phyloP scores from a whole-genome alignment of 2,797 vertebrate species.

The Helarctos malayanus region DNA sequence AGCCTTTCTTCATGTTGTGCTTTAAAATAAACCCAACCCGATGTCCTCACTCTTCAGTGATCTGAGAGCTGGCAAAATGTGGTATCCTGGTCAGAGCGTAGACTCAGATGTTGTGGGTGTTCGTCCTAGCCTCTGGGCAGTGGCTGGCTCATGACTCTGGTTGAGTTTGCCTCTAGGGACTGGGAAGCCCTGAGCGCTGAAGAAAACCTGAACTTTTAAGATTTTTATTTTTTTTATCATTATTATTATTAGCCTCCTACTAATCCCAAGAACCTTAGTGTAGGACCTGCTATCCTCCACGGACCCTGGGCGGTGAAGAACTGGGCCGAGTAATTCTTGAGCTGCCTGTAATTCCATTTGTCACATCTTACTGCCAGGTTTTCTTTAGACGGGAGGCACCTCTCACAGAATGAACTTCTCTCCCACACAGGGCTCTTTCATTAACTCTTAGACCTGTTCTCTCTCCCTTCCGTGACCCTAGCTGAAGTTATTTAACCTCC shows the following conservation, averaged over 20 bases:
- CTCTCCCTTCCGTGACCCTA: conserved; percentile 58
- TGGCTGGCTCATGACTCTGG: neutral
- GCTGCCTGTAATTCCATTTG: conserved; percentile 47
- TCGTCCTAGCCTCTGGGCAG: neutral
- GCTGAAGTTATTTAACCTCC: conserved; percentile 71
- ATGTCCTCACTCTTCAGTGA: conserved; percentile 12
- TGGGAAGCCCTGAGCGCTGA: neutral
- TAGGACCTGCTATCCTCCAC: neutral
- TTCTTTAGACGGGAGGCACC: conserved; percentile 44
- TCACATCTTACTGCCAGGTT: conserved; percentile 8
- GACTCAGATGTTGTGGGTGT: neutral
- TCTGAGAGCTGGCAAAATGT: conserved; percentile 34
- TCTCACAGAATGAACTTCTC: conserved; percentile 47
- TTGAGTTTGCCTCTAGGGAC: conserved; percentile 33
- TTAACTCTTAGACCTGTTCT: conserved; percentile 53
- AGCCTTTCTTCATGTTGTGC: conserved; percentile 27
- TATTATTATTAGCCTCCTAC: neutral
- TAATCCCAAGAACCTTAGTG: neutral
- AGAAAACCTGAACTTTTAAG: conserved; percentile 22
- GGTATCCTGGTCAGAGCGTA: conserved; percentile 25
- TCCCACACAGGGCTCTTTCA: conserved; percentile 66
- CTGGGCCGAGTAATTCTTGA: conserved; percentile 15
- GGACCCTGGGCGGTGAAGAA: neutral
- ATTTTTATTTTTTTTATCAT: neutral
- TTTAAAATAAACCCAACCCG: conserved; percentile 52